Evolutionary conservation across 1,140 invertebrate species (phyloP).

Genomic region (Lepidurus couesii): DNA sequence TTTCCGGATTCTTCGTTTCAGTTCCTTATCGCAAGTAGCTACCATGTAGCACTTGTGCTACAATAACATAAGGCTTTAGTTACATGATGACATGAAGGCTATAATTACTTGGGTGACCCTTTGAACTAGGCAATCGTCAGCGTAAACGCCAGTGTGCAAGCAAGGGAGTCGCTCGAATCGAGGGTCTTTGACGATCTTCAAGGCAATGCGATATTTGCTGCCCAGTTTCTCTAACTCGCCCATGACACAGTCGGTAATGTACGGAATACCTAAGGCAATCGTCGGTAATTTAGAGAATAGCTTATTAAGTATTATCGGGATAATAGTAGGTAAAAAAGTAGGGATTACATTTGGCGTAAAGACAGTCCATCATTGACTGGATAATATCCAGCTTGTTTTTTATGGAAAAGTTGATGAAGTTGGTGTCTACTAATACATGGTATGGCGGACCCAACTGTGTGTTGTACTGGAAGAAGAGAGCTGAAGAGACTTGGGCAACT

Average conservation of each 20-base stretch:
- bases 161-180: slow-evolving; percentile 89
- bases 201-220: slow-evolving; percentile 87
- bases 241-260: slow-evolving; percentile 96
- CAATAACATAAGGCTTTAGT: slow-evolving; percentile 37
- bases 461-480: slow-evolving; percentile 96
- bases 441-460: slow-evolving; percentile 98
- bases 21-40: slow-evolving; percentile 96
- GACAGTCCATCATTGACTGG: slow-evolving; percentile 97
- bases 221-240: slow-evolving; percentile 98
- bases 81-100: not conserved
- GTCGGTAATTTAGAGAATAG: not conserved
- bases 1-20: slow-evolving; percentile 92
- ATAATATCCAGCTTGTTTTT: slow-evolving; percentile 97
- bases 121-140: slow-evolving; percentile 97
- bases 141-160: slow-evolving; percentile 97
- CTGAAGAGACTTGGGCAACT: slow-evolving; percentile 79
- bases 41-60: slow-evolving; percentile 99
- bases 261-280: slow-evolving; percentile 68
- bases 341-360: slow-evolving; percentile 88
- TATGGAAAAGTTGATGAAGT: slow-evolving; percentile 98
- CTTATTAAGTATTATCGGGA: not conserved
- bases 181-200: slow-evolving; percentile 93
- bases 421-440: slow-evolving; percentile 94
- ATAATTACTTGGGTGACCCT: slow-evolving; percentile 73
- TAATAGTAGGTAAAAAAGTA: not conserved